A percentile compares a stretch with the other conserved stretches of the same genome.
Conservation (phyloP, 2,113 vertebrate species). For the Ophiodon elongatus region DNA sequence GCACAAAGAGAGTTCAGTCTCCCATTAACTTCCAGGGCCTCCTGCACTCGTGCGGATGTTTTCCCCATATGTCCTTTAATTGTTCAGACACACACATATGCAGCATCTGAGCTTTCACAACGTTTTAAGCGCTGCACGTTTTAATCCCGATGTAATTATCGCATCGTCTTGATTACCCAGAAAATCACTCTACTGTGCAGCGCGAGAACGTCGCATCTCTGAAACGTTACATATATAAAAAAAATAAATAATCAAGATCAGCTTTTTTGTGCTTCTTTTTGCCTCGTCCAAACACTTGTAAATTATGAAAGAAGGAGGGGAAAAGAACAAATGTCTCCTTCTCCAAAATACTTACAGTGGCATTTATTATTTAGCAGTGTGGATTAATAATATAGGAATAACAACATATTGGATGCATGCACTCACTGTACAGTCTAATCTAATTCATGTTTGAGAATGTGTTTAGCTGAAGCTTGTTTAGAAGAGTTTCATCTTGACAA, state of each 20-base stretch:
- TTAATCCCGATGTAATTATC: constrained; percentile 46
- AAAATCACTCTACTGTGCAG: background rate
- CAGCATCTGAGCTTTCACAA: background rate
- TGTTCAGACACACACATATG: constrained; percentile 11
- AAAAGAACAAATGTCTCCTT: constrained; percentile 28
- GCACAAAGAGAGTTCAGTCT: constrained; percentile 85
- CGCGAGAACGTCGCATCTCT: background rate
- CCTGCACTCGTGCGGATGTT: constrained; percentile 42
- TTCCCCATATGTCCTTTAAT: constrained; percentile 55
- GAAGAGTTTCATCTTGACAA: constrained; percentile 71
- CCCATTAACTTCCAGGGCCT: constrained; percentile 70
- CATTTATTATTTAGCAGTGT: constrained; percentile 59
- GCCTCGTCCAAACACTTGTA: constrained; percentile 32
- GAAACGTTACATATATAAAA: background rate
- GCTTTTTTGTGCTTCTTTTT: background rate
- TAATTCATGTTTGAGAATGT: constrained; percentile 63
- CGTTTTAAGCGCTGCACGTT: constrained; percentile 19
- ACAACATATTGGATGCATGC: constrained; percentile 60
- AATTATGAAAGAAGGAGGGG: constrained; percentile 45
- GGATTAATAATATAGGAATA: constrained; percentile 69
- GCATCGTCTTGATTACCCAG: constrained; percentile 30
- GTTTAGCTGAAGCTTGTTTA: constrained; percentile 70
- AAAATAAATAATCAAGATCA: background rate
- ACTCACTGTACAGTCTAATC: constrained; percentile 51
- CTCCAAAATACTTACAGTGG: constrained; percentile 36